Evolutionary conservation across 2,113 vertebrate species (phyloP).

Genomic region (Mormyrus iriodes): DNA sequence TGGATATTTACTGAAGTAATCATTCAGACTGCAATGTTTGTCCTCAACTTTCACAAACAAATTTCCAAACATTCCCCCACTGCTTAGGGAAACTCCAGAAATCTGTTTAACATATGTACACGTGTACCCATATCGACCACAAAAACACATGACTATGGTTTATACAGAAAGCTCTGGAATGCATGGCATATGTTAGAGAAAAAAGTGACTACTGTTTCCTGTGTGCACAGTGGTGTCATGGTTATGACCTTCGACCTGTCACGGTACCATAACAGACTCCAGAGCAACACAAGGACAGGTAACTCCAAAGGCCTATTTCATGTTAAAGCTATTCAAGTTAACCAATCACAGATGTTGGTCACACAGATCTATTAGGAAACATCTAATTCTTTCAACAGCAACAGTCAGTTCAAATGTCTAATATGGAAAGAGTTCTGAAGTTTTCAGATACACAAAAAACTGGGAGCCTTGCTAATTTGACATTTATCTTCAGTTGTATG

Average conservation of each 20-base stretch:
- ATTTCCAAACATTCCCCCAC: background rate
- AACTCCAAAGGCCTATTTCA: background rate
- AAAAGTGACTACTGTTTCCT: background rate
- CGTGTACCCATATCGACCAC: background rate
- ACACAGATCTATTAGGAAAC: background rate
- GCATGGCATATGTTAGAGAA: background rate
- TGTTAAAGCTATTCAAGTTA: background rate
- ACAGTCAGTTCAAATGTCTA: background rate
- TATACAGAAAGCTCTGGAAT: background rate
- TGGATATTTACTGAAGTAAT: background rate
- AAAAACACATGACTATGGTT: background rate
- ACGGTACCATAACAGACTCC: background rate
- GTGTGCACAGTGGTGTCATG: background rate
- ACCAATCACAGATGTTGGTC: background rate
- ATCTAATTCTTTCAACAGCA: background rate
- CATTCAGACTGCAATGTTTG: background rate
- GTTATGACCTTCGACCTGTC: background rate
- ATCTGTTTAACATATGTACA: background rate
- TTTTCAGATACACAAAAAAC: background rate
- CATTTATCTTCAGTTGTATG: background rate
- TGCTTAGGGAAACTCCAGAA: background rate
- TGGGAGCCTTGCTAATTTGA: background rate
- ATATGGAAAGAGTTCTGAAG: background rate
- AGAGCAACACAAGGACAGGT: background rate
- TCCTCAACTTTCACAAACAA: slow-evolving; percentile 5